Base-by-base conservation (phyloP, 2,888 invertebrate genomes). In the Folsomia manolachei region DNA sequence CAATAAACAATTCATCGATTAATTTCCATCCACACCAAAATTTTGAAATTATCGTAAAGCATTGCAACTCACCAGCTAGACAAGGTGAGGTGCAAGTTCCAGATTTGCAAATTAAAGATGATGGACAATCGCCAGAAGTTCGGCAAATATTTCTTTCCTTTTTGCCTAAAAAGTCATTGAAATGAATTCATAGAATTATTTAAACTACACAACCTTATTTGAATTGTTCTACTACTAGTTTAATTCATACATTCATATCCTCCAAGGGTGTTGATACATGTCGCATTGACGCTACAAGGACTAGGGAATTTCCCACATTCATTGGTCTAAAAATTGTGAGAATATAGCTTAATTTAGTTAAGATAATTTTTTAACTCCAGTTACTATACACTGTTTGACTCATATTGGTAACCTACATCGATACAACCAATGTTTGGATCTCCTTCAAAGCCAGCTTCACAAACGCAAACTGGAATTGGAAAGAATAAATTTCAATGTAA, bases 261-360 rank as follows among this genome's bases (percentile, higher is more conserved):
- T 23, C 94, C 95, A 82, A 91, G 90, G 82, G 90, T 89, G 82
- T 95, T 95, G 63, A 94, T 87, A 82, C 95, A 95, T 81, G 91
- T 91, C 2, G 95, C 93, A n/a, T 91, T 93, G 81, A 91, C 91
- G 9, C 90, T 93, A 83, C 95, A 95, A 0, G 95, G 94, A 76
- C 90, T 88, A 81, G 90, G 56, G 21, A 19, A 19, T 56, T 56
- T 90, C 1, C 88, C 86, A 82, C 95, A 95, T 85, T 95, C 95
- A 82, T 95, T 92, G 75, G 92, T 90, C 64, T 64, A 56, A 56
- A 56, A 56, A 14, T 39, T 39, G 39, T 14, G 14, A n/a, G n/a
- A n/a, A n/a, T n/a, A n/a, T n/a, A n/a, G n/a, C n/a, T n/a, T n/a
- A n/a, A n/a, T n/a, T n/a, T n/a, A n/a, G n/a, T n/a, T n/a, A n/a